A percentile compares a stretch with the other conserved stretches of the same genome.
phyloP scores from a whole-genome alignment of 2,113 vertebrate genomes.

The Myotis brandtii region DNA sequence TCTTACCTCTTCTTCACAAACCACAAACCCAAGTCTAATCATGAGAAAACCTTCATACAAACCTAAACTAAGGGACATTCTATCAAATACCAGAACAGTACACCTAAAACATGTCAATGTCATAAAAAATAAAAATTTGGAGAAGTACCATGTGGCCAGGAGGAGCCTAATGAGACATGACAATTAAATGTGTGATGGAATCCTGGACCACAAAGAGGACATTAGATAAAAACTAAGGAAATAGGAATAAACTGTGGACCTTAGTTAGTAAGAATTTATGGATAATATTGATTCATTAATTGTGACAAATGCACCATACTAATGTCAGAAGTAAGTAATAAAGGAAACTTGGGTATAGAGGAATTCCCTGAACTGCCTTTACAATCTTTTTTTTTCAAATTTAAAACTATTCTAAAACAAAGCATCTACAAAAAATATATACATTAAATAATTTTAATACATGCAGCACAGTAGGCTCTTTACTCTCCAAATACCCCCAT shows the following conservation, averaged over 20 bases:
- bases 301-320: background rate
- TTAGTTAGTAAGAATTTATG: background rate
- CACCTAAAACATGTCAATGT: background rate
- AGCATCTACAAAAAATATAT: background rate
- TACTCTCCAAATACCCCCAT: background rate
- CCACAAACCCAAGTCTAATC: no score
- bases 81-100: background rate
- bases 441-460: background rate
- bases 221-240: background rate
- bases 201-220: background rate
- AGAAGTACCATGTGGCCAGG: background rate
- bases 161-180: background rate
- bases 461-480: background rate
- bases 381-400: background rate
- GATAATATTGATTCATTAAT: background rate
- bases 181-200: rapidly evolving
- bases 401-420: background rate
- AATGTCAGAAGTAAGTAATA: background rate
- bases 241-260: background rate
- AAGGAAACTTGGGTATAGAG: rapidly evolving
- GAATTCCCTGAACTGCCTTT: background rate
- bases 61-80: background rate
- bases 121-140: background rate
- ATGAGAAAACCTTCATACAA: background rate
- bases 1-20: background rate